Evolutionary conservation across 2,797 vertebrate species (phyloP), one percentile per base, ranked within the genome.

Genomic region (Gymnopithys bicolor): DNA sequence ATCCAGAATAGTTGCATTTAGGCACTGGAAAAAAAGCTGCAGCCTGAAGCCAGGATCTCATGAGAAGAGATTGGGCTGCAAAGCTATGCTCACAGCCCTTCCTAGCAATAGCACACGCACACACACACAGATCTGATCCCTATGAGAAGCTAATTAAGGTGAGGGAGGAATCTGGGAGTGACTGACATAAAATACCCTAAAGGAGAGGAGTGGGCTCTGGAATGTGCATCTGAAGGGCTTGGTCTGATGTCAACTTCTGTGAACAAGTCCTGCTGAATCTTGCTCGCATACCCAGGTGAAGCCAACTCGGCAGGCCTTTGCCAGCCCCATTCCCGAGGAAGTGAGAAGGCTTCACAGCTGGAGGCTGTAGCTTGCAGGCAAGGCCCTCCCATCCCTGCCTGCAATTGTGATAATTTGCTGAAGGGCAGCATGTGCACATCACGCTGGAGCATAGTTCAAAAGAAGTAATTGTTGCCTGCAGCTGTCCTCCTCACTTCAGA

Each of bases 141-240:
- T 33, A 51, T 22, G 15, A 18, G 41, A 71, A 81, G 62, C n/a
- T 87, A 93, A 95, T 85, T 92, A 91, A 96, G 69, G 77, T 16
- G 48, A 93, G 89, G 87, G 87, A 90, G 94, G 82, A 96, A 93
- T 55, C 77, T 94, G 84, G 92, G 91, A 94, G 93, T 1, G 84
- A 84, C 84, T 90, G 73, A 37, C 51, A 78, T 46, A 74, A 88
- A 88, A 87, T 60, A 60, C 70, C 94, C 83, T 86, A 19, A 75
- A 91, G 94, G 90, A 55, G 69, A 83, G 87, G 95, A 95, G 84
- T 66, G 89, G 70, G 74, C 25, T 88, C 66, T 86, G 92, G 94
- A 96, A 96, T 94, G 95, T n/a, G 62, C 93, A 58, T 91, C 87
- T 94, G 91, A 92, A 94, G 83, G 89, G 89, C 77, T 94, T 93